phyloP scores from a whole-genome alignment of 2,888 invertebrate species.

The Drosophila koepferae region DNA sequence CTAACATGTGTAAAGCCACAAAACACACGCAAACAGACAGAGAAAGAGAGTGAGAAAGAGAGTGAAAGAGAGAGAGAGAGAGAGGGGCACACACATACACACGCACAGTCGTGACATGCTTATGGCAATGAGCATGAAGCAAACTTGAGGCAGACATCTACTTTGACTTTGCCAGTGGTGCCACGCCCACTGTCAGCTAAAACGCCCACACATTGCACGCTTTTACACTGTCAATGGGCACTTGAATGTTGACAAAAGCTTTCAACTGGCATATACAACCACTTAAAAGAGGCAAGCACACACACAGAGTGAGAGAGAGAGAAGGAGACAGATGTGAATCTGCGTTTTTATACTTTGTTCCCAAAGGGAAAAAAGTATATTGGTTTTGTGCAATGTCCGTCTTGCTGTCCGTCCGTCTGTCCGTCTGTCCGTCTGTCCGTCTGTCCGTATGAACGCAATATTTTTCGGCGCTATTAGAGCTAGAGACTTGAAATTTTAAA shows the following conservation, averaged over 20 bases:
- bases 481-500: no score
- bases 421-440: no score
- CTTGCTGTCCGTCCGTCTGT: no score
- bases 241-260: constrained; percentile 80
- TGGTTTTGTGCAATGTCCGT: no score
- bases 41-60: neutral
- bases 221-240: constrained; percentile 77
- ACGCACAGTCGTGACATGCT: constrained; percentile 57
- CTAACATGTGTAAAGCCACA: constrained; percentile 53
- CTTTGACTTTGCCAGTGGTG: constrained; percentile 37
- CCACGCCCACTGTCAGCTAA: constrained; percentile 1
- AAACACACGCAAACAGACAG: constrained; percentile 6
- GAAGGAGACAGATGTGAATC: neutral
- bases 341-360: no score
- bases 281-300: constrained; percentile 73
- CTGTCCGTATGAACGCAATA: no score
- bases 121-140: constrained; percentile 53
- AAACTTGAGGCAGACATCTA: constrained; percentile 27
- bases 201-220: constrained; percentile 44
- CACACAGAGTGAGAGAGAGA: constrained; percentile 5
- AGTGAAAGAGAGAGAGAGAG: neutral
- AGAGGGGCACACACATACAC: neutral
- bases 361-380: no score
- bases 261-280: constrained; percentile 79
- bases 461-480: no score